These are phyloP conservation scores for Heliangelus exortis DNA, from an alignment of 2,797 vertebrate genomes.

Conservation along the genomic window DNA sequence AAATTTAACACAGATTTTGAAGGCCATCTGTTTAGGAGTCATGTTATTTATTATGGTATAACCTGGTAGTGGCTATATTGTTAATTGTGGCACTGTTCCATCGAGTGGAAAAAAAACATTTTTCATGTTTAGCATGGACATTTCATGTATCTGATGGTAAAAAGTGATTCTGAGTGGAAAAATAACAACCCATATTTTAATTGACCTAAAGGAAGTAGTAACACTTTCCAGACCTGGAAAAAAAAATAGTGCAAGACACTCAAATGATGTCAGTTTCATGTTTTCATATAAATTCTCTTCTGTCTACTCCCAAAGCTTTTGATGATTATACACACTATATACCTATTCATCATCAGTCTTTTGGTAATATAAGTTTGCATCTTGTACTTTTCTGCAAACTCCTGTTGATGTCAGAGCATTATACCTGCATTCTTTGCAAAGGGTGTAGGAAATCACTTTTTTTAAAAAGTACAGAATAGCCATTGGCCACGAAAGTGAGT, in stretches of 20 bases:
- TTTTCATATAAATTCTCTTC: background rate
- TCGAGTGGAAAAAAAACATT: background rate
- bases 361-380: background rate
- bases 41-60: background rate
- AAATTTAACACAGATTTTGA: background rate
- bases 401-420: background rate
- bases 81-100: background rate
- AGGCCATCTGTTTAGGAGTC: background rate
- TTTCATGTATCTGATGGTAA: background rate
- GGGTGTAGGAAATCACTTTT: background rate
- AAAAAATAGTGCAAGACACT: background rate
- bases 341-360: background rate
- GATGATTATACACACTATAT: background rate
- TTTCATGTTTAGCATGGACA: background rate
- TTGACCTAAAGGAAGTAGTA: background rate
- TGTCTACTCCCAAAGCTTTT: background rate
- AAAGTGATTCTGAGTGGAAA: background rate
- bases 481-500: background rate
- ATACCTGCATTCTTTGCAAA: background rate
- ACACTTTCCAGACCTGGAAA: background rate
- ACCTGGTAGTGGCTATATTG: background rate
- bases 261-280: fast-evolving
- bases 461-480: background rate
- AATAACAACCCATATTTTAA: background rate
- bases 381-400: background rate